Conservation (phyloP, 2,797 vertebrate genomes). For the Cuniculus paca region DNA sequence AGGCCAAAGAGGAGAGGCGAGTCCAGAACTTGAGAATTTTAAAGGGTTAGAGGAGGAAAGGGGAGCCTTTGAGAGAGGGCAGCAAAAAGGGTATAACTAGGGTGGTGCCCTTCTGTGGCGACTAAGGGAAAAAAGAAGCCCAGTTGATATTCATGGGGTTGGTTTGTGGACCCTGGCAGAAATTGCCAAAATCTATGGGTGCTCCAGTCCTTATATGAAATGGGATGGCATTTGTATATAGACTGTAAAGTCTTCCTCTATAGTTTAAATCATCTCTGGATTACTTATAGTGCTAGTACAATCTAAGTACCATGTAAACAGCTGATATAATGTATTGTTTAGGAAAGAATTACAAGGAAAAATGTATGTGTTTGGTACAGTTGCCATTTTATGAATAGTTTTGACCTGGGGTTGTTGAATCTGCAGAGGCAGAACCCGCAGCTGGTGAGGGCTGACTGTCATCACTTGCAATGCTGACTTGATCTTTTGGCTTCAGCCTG, state of each 20-base stretch:
- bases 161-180: neutral
- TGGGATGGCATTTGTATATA: neutral
- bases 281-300: neutral
- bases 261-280: neutral
- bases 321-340: neutral
- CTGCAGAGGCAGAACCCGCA: neutral
- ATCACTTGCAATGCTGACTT: neutral
- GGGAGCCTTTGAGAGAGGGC: neutral
- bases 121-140: neutral
- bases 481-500: neutral
- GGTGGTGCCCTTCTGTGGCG: accelerated
- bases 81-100: too few species aligned
- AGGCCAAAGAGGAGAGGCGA: neutral
- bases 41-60: neutral
- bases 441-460: too few species aligned
- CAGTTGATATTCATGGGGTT: too few species aligned
- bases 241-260: too few species aligned
- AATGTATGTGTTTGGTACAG: neutral
- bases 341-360: neutral
- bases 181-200: neutral
- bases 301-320: neutral
- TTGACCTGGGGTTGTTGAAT: neutral
- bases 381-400: too few species aligned
- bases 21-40: neutral
- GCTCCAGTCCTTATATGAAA: neutral